Conservation (phyloP, 2,113 vertebrate species). For the Phycodurus eques region DNA sequence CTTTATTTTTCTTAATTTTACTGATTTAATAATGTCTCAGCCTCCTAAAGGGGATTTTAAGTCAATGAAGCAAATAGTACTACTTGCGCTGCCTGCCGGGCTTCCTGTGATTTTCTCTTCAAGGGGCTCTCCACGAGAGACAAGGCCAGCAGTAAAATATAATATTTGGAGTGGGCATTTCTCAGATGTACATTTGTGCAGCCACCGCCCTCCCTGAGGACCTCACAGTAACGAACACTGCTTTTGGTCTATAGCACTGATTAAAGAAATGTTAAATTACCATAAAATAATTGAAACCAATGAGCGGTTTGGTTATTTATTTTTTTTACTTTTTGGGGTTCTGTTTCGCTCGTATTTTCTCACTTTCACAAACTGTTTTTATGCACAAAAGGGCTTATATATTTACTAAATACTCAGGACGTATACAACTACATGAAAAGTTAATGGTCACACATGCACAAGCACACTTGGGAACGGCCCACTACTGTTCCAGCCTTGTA, state of each 20-base stretch:
- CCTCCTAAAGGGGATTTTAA: slow-evolving; percentile 50
- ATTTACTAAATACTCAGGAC: slow-evolving; percentile 17
- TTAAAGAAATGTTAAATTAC: slow-evolving; percentile 26
- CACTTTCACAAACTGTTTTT: background rate
- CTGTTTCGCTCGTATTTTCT: slow-evolving; percentile 4
- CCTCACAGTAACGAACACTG: slow-evolving; percentile 16
- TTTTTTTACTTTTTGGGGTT: background rate
- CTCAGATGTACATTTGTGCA: slow-evolving; percentile 33
- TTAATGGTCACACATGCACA: slow-evolving; percentile 26
- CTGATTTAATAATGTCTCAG: slow-evolving; percentile 56
- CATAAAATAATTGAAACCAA: background rate
- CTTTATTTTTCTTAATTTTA: slow-evolving; percentile 36
- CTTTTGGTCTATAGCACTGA: slow-evolving; percentile 16
- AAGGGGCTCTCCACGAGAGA: slow-evolving; percentile 37
- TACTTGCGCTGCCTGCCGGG: slow-evolving; percentile 25
- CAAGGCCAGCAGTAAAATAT: slow-evolving; percentile 17
- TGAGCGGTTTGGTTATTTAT: background rate
- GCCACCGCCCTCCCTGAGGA: slow-evolving; percentile 6
- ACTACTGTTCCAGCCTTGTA: slow-evolving; percentile 14
- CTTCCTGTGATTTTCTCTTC: slow-evolving; percentile 28
- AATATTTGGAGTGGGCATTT: slow-evolving; percentile 43
- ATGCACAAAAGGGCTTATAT: background rate
- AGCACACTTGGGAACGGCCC: slow-evolving; percentile 21
- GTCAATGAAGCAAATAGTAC: slow-evolving; percentile 47
- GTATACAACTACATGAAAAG: slow-evolving; percentile 15